Percentiles rank a stretch among this genome's conserved stretches.
phyloP scores from a whole-genome alignment of 2,888 invertebrate genomes.

The Phoenoteleia sp. region DNA sequence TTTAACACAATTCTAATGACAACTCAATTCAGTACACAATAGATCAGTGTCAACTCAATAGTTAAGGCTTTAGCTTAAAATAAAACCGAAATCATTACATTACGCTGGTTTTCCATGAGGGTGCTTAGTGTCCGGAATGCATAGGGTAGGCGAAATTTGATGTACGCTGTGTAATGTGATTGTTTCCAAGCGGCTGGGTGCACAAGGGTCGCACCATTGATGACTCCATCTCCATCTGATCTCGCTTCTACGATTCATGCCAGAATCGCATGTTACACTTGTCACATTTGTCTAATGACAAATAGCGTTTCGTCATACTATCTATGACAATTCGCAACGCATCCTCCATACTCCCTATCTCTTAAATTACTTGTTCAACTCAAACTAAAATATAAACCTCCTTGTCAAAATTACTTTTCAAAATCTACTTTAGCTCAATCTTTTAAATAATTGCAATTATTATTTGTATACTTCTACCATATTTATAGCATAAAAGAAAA shows the following conservation, averaged over 20 bases:
- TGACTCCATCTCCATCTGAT: conserved; percentile 74
- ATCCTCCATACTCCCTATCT: too few relatives aligned
- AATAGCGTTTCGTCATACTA: conserved; percentile 58
- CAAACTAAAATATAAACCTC: too few relatives aligned
- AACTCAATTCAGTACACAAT: conserved; percentile 8
- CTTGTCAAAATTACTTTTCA: too few relatives aligned
- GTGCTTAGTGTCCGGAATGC: conserved; percentile 52
- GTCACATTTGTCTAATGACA: conserved; percentile 72
- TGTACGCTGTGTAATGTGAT: conserved; percentile 85
- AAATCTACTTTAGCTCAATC: too few relatives aligned
- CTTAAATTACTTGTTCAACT: too few relatives aligned
- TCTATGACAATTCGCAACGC: conserved; percentile 22
- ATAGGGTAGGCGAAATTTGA: conserved; percentile 76
- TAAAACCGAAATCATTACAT: conserved; percentile 81
- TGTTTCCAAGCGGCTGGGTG: conserved; percentile 84
- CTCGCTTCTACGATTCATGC: conserved; percentile 63
- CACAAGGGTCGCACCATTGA: conserved; percentile 78
- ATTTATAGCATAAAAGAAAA: too few relatives aligned
- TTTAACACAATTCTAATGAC: neutral
- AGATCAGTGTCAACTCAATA: conserved; percentile 52
- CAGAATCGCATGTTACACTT: conserved; percentile 58
- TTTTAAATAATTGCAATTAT: too few relatives aligned
- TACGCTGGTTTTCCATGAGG: conserved; percentile 70
- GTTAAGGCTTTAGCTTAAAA: conserved; percentile 70
- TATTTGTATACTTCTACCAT: too few relatives aligned